Conservation (phyloP, 2,113 vertebrate genomes). For the Chunga burmeisteri region DNA sequence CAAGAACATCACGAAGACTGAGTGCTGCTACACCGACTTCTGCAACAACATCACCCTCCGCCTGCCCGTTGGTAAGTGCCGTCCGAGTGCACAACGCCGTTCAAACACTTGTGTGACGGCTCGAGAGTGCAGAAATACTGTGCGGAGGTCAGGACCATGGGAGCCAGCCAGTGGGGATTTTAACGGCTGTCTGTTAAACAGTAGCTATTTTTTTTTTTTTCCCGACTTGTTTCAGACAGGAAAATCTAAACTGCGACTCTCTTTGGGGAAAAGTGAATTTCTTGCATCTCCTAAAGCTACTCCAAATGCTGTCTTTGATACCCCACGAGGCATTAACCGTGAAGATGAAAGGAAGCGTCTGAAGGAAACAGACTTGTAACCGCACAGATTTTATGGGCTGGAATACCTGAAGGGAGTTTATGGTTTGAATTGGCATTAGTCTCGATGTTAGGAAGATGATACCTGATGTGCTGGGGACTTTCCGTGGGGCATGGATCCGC, state of each 20-base stretch:
- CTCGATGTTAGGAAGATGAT: not conserved
- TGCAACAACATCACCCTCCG: slow-evolving; percentile 94
- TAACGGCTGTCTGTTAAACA: not conserved
- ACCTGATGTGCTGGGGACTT: not conserved
- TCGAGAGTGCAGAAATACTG: fast-evolving
- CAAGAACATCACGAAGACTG: slow-evolving; percentile 88
- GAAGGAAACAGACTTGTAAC: not conserved
- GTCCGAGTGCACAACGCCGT: fast-evolving
- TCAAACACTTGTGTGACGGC: not conserved
- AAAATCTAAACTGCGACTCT: not conserved
- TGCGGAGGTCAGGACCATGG: fast-evolving
- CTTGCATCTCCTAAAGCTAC: fast-evolving
- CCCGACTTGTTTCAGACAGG: not conserved
- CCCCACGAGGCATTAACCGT: fast-evolving
- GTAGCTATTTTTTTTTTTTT: not conserved
- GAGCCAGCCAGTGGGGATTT: fast-evolving
- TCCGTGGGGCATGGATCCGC: not conserved
- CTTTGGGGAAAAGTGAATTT: not conserved
- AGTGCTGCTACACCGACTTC: slow-evolving; percentile 96
- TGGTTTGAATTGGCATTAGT: not conserved
- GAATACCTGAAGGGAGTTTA: not conserved
- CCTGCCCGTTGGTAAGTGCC: slow-evolving; percentile 80
- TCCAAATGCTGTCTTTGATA: fast-evolving
- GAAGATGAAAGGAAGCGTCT: not conserved
- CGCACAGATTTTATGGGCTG: not conserved